phyloP scores from a whole-genome alignment of 2,888 invertebrate species.

The Neoscelio sp. region DNA sequence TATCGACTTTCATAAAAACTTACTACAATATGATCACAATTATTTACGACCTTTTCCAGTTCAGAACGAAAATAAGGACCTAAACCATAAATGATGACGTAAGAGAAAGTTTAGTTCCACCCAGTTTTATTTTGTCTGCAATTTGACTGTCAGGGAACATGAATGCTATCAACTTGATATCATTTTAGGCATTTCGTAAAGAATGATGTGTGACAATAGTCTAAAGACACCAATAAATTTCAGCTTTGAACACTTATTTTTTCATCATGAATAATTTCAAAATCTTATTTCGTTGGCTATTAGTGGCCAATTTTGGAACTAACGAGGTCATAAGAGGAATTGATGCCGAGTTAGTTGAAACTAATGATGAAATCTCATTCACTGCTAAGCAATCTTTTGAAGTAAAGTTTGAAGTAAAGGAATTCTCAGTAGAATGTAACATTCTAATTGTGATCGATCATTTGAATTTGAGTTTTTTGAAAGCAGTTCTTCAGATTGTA shows the following conservation, averaged over 20 bases:
- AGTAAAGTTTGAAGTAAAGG: too few species aligned
- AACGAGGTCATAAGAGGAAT: too few species aligned
- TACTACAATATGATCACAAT: constrained; percentile 28
- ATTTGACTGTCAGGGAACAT: constrained; percentile 60
- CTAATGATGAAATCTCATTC: too few species aligned
- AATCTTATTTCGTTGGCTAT: too few species aligned
- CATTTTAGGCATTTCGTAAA: constrained; percentile 18
- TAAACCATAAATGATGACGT: constrained; percentile 49
- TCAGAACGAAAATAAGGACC: constrained; percentile 51
- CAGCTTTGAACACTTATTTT: constrained; percentile 29
- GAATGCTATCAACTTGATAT: constrained; percentile 7
- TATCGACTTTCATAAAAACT: constrained; percentile 66
- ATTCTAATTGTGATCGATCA: too few species aligned
- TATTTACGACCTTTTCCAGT: constrained; percentile 1
- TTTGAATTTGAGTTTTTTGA: too few species aligned
- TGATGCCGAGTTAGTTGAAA: too few species aligned
- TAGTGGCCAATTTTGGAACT: too few species aligned
- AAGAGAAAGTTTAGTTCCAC: constrained; percentile 54
- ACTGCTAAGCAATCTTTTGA: too few species aligned
- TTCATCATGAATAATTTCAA: background rate
- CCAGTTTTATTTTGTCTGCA: constrained; percentile 41
- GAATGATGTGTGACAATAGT: constrained; percentile 26
- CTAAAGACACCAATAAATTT: constrained; percentile 38
- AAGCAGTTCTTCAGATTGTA: too few species aligned
- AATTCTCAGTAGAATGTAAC: too few species aligned